These are phyloP conservation scores for Apaloderma vittatum DNA, from an alignment of 2,113 vertebrate species.

Conservation along the genomic window DNA sequence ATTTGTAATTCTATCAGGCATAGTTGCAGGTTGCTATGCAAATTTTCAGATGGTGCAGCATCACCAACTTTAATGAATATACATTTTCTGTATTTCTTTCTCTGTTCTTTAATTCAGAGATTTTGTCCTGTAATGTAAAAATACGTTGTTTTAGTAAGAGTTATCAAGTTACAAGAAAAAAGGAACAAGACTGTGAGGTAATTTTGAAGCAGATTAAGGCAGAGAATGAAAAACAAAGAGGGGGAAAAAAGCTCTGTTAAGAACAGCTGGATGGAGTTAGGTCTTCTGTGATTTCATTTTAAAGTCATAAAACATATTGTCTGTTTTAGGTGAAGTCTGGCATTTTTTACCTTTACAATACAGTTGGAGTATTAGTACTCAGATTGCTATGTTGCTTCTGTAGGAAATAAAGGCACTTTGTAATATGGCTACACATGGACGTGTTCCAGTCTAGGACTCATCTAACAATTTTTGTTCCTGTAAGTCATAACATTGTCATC, in stretches of 20 bases:
- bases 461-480: neutral
- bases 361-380: neutral
- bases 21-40: conserved; percentile 18
- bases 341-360: neutral
- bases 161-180: conserved; percentile 42
- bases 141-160: conserved; percentile 19
- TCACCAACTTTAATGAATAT: conserved; percentile 27
- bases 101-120: neutral
- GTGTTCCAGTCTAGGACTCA: neutral
- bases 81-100: neutral
- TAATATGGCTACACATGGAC: neutral
- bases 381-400: neutral
- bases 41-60: neutral
- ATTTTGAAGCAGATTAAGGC: conserved; percentile 50
- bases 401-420: neutral
- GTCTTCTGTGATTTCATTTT: conserved; percentile 45
- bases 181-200: conserved; percentile 45
- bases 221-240: conserved; percentile 61
- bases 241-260: neutral
- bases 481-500: neutral
- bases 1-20: conserved; percentile 40
- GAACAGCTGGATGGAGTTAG: conserved; percentile 58
- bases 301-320: conserved; percentile 39
- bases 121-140: neutral
- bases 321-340: neutral